These are phyloP conservation scores for Drosophila fungiperda DNA, from an alignment of 2,888 invertebrate species.

Conservation along the genomic window DNA sequence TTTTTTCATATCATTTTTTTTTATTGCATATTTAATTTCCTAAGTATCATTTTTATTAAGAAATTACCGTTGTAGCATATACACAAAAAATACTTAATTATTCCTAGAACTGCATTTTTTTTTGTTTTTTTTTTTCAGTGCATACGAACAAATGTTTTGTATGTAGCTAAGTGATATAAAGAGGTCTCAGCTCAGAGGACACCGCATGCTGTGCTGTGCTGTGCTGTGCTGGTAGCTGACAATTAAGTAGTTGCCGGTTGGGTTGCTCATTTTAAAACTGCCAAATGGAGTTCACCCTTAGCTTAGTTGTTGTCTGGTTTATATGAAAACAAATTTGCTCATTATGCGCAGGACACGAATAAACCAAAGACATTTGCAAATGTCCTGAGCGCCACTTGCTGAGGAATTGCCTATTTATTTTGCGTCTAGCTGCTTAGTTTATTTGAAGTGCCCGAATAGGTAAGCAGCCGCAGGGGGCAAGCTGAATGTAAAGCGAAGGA, in stretches of 20 bases:
- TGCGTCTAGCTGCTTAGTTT: constrained; percentile 67
- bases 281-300: constrained; percentile 43
- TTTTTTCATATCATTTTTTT: no score
- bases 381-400: constrained; percentile 54
- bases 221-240: constrained; percentile 17
- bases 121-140: constrained; percentile 6
- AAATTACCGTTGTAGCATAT: background rate
- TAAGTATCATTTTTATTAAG: background rate
- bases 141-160: background rate
- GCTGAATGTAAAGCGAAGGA: background rate
- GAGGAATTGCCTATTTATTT: constrained; percentile 59
- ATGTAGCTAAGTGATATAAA: constrained; percentile 28
- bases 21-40: no score
- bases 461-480: constrained; percentile 35
- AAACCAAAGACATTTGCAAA: constrained; percentile 80
- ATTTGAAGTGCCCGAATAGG: constrained; percentile 58
- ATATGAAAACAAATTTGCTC: constrained; percentile 81
- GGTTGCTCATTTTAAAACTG: constrained; percentile 74
- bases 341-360: constrained; percentile 62
- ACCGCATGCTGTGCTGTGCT: constrained; percentile 18
- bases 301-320: constrained; percentile 68
- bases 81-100: background rate
- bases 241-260: constrained; percentile 64
- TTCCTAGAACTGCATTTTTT: background rate
- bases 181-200: constrained; percentile 6